Conservation (phyloP, 2,113 vertebrate genomes). For the Myiagra hebetior region DNA sequence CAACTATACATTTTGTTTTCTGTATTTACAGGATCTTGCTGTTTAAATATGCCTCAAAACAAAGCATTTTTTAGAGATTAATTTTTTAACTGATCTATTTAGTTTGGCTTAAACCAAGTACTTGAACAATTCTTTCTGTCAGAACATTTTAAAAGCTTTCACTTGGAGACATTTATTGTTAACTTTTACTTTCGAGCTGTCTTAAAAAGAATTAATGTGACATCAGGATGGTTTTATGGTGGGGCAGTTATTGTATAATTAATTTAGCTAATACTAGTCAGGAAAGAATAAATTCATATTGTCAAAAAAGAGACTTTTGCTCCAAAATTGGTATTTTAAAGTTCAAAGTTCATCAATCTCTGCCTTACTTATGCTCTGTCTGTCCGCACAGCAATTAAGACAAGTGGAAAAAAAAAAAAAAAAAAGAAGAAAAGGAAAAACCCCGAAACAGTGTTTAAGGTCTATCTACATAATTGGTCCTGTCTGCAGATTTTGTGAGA, state of each 20-base stretch:
- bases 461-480: not conserved
- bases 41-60: not conserved
- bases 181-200: not conserved
- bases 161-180: not conserved
- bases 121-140: not conserved
- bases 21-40: not conserved
- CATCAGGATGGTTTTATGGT: not conserved
- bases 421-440: not conserved
- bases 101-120: not conserved
- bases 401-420: not conserved
- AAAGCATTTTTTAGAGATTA: not conserved
- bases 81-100: not conserved
- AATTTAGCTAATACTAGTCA: not conserved
- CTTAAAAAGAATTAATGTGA: not conserved
- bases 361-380: not conserved
- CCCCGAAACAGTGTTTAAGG: not conserved
- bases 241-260: not conserved
- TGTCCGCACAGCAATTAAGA: not conserved
- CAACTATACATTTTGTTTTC: not conserved
- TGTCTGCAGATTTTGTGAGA: not conserved
- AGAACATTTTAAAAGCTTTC: not conserved
- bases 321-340: not conserved
- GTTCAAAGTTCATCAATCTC: not conserved
- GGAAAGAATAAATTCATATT: not conserved
- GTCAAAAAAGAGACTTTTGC: not conserved